phyloP scores from a whole-genome alignment of 2,113 vertebrate genomes.

The Cathartes aura region DNA sequence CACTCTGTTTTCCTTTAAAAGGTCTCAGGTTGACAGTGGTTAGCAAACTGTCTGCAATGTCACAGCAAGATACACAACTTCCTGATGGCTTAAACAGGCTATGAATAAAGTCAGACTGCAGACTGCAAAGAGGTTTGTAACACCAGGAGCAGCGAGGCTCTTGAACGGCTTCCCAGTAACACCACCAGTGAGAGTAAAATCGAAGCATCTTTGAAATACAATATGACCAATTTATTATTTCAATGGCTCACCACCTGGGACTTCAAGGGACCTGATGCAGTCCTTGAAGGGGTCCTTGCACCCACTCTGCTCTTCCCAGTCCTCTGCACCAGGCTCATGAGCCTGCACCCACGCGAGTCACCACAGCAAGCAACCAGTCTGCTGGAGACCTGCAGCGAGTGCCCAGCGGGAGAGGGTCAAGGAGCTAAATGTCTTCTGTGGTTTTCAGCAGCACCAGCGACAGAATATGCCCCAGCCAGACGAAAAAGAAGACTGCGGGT shows the following conservation, averaged over 20 bases:
- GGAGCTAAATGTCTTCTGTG: background rate
- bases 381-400: background rate
- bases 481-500: background rate
- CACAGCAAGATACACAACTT: background rate
- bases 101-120: background rate
- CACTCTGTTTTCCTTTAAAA: background rate
- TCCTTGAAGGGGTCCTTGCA: background rate
- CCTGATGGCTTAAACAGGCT: background rate
- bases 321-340: background rate
- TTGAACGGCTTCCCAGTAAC: background rate
- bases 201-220: background rate
- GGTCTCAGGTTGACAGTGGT: background rate
- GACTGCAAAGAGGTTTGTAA: background rate
- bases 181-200: background rate
- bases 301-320: background rate
- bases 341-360: background rate
- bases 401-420: background rate
- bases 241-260: background rate
- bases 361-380: background rate
- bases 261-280: fast-evolving
- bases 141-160: background rate
- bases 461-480: background rate
- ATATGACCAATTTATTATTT: background rate
- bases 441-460: background rate
- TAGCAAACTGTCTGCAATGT: background rate